Conservation (phyloP, 2,888 invertebrate species). For the Oscheius sp. region DNA sequence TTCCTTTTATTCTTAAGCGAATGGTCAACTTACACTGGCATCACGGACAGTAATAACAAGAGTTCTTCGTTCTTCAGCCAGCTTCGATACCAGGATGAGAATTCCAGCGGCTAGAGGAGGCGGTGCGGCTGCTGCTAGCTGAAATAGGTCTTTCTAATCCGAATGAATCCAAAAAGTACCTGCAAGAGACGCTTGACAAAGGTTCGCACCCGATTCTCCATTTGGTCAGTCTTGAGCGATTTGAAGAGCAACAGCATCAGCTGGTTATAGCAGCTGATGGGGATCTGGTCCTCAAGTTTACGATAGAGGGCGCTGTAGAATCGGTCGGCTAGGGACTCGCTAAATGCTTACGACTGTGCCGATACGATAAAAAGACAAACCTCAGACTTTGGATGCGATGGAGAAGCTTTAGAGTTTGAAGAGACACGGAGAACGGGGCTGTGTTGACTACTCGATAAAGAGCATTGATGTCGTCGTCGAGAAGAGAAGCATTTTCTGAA, state of each 20-base stretch:
- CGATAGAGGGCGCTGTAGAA: slow-evolving; percentile 88
- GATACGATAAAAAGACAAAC: slow-evolving; percentile 32
- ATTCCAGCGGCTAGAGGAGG: slow-evolving; percentile 83
- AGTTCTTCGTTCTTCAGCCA: slow-evolving; percentile 77
- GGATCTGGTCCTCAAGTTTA: slow-evolving; percentile 83
- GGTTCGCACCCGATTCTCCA: slow-evolving; percentile 80
- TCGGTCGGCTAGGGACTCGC: slow-evolving; percentile 75
- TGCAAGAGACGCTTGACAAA: slow-evolving; percentile 88
- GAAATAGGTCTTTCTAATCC: background rate
- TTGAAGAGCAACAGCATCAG: slow-evolving; percentile 59
- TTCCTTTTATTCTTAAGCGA: no score
- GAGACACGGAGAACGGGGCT: slow-evolving; percentile 81
- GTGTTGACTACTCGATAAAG: slow-evolving; percentile 86
- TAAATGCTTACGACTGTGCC: slow-evolving; percentile 43
- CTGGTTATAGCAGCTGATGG: slow-evolving; percentile 76
- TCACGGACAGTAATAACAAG: slow-evolving; percentile 78
- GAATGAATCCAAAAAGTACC: slow-evolving; percentile 58
- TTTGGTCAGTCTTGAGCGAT: slow-evolving; percentile 80
- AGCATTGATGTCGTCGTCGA: slow-evolving; percentile 81
- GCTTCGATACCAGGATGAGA: slow-evolving; percentile 79
- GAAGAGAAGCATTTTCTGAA: slow-evolving; percentile 71
- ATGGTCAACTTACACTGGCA: slow-evolving; percentile 43
- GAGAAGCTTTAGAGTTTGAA: slow-evolving; percentile 79
- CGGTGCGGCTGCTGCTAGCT: slow-evolving; percentile 37
- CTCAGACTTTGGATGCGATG: slow-evolving; percentile 78